Conservation (phyloP, 2,797 vertebrate genomes). For the Antrozous pallidus region DNA sequence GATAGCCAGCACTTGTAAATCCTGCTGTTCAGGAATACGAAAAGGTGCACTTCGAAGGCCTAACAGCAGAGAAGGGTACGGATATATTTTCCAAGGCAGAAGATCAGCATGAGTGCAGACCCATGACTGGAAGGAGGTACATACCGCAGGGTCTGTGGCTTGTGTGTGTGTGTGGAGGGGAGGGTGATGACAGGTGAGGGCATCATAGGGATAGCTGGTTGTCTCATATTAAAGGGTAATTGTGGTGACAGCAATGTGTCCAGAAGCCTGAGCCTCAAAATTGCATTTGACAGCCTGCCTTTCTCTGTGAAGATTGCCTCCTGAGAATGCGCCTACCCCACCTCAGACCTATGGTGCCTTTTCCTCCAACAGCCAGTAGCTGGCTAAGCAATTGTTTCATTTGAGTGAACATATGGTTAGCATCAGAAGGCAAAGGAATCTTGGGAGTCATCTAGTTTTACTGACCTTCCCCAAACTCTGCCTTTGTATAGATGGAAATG, state of each 20-base stretch:
- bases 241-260: not conserved
- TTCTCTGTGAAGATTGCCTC: not conserved
- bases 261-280: not conserved
- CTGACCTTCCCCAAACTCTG: not conserved
- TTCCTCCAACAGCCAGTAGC: not conserved
- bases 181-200: not conserved
- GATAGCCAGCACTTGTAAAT: not conserved
- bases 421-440: not conserved
- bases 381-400: not conserved
- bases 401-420: not conserved
- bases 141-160: accelerated
- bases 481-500: not conserved
- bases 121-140: not conserved
- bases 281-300: not conserved
- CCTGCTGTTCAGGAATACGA: not conserved
- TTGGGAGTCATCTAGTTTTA: not conserved
- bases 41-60: not conserved
- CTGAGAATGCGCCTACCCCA: not conserved
- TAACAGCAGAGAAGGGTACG: not conserved
- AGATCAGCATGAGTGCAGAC: not conserved
- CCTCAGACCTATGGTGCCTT: accelerated
- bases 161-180: no score
- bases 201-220: not conserved
- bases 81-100: not conserved
- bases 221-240: not conserved